phyloP scores from a whole-genome alignment of 1,140 invertebrate genomes.

The Zaprionus kolodkinae region DNA sequence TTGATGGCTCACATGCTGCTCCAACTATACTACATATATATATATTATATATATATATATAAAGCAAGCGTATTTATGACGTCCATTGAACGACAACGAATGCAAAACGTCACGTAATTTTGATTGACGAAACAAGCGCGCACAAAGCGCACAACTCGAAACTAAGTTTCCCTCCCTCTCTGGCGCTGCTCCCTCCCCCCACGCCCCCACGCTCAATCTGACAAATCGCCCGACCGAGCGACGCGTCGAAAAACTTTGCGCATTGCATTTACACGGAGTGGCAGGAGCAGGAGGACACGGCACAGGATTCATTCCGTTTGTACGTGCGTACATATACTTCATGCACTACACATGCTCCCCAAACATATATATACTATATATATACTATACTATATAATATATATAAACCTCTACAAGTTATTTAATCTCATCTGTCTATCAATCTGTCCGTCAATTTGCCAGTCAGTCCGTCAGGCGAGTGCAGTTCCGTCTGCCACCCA shows the following conservation, averaged over 20 bases:
- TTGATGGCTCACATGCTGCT: background rate
- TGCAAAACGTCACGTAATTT: constrained; percentile 71
- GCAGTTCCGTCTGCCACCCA: constrained; percentile 19
- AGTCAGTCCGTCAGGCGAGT: constrained; percentile 48
- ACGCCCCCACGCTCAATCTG: constrained; percentile 19
- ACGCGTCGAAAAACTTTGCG: constrained; percentile 49
- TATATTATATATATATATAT: too few relatives aligned
- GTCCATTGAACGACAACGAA: constrained; percentile 39
- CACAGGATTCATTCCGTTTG: constrained; percentile 49
- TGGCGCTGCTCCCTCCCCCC: background rate
- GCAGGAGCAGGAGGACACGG: constrained; percentile 13
- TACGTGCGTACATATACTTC: constrained; percentile 50
- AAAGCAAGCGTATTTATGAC: constrained; percentile 21
- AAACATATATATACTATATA: constrained; percentile 28
- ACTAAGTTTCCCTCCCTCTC: constrained; percentile 44
- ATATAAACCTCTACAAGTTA: constrained; percentile 70
- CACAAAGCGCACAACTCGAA: constrained; percentile 56
- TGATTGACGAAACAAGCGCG: constrained; percentile 75
- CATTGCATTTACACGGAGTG: constrained; percentile 58
- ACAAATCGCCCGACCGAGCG: constrained; percentile 58
- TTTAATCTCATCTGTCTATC: constrained; percentile 83
- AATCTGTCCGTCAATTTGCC: constrained; percentile 82
- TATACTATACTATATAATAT: constrained; percentile 41
- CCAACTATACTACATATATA: background rate
- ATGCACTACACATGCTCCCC: constrained; percentile 3